phyloP scores from a whole-genome alignment of 2,888 invertebrate species.

The Panzeria rudis region DNA sequence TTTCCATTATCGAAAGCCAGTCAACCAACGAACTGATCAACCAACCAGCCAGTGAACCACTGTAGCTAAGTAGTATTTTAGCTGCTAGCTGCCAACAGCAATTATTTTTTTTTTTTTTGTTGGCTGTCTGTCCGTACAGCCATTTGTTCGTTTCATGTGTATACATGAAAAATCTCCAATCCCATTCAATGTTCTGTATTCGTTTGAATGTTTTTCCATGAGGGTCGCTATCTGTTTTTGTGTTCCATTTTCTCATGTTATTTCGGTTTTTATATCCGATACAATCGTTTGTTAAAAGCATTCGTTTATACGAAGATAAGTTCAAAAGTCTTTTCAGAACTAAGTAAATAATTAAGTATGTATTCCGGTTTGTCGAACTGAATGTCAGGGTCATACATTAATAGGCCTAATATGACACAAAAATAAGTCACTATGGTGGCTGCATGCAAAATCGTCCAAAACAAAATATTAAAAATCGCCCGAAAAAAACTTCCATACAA shows the following conservation, averaged over 20 bases:
- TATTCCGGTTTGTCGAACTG: too few species aligned
- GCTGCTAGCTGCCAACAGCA: slow-evolving; percentile 52
- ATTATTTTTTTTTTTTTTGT: slow-evolving; percentile 22
- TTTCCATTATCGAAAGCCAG: slow-evolving; percentile 63
- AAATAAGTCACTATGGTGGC: too few species aligned
- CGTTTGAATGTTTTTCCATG: slow-evolving; percentile 65
- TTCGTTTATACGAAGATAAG: slow-evolving; percentile 40
- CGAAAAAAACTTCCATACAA: too few species aligned
- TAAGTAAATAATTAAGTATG: too few species aligned
- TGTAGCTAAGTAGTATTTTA: slow-evolving; percentile 23
- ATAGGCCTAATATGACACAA: too few species aligned
- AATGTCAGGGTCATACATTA: too few species aligned
- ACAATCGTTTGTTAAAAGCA: slow-evolving; percentile 14
- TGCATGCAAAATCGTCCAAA: too few species aligned
- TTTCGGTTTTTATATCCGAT: slow-evolving; percentile 39
- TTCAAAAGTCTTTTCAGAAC: slow-evolving; percentile 10
- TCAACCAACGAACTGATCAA: slow-evolving; percentile 53
- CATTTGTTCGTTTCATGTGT: slow-evolving; percentile 57
- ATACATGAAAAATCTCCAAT: slow-evolving; percentile 47
- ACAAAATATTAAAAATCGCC: too few species aligned
- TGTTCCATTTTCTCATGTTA: slow-evolving; percentile 63
- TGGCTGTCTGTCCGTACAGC: slow-evolving; percentile 37
- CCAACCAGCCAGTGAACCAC: slow-evolving; percentile 46
- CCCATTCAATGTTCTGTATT: slow-evolving; percentile 40
- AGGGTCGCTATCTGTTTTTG: slow-evolving; percentile 68